Base-by-base conservation (phyloP, 2,888 invertebrate species). In the Glaucopsyche alexis region DNA sequence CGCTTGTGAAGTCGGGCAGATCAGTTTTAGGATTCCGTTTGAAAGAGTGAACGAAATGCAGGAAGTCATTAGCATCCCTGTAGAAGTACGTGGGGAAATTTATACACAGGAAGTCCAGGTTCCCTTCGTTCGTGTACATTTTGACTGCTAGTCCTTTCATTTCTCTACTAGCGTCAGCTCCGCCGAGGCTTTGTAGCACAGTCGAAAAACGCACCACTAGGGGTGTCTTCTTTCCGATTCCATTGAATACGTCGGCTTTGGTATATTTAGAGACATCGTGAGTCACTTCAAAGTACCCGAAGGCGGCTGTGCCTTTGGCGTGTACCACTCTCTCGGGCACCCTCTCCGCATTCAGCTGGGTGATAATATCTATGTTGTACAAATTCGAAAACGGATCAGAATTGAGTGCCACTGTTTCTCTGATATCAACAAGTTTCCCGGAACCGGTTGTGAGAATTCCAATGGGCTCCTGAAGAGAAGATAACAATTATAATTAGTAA, bases 271-370 rank as follows among this genome's bases (percentile, higher is more conserved):
- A 94, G 69, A 97, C 96, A 84, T 97, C 96, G 79, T 97, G 94
- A 0, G 97, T 97, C 4, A 97, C 96, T 86, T 96, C 96, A 79
- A 97, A 96, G 81, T 96, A 96, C 1, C 96, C 97, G 83, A 96
- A 96, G 2, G 96, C 96, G 16, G 96, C 98, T 55, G 96, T 96
- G 75, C 98, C 98, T 89, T 98, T 98, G 0, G 98, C 98, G 84
- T 98, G 98, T 1, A 97, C 98, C 0, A 98, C 96, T 79, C 98
- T 94, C 84, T 98, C 98, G 0, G 98, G 98, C 80, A 98, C 98
- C 74, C 98, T 94, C 86, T 98, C 98, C 40, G 96, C 93, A 83
- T 95, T 95, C 80, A 97, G 96, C 83, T 97, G 95, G 0, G 95
- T 90, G 79, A 96, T 11, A 71, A 75, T 60, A 69, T 83, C 83